These are phyloP conservation scores for Podarcis siculus DNA, from an alignment of 2,797 vertebrate species.

Conservation along the genomic window DNA sequence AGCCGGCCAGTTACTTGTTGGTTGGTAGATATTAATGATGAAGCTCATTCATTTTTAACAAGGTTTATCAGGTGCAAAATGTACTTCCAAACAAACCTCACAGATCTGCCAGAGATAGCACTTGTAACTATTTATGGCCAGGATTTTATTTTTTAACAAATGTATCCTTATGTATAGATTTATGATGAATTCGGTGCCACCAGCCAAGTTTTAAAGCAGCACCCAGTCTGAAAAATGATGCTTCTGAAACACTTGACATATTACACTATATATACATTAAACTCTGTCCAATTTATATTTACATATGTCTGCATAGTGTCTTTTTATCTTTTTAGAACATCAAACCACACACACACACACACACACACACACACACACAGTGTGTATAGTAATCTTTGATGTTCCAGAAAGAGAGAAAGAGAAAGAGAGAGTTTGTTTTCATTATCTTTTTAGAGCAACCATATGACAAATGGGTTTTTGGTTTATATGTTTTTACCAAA, in stretches of 20 bases:
- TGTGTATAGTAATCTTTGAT: too few relatives aligned
- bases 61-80: conserved; percentile 18
- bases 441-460: too few relatives aligned
- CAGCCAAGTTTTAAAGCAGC: rapidly evolving
- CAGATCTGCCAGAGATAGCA: neutral
- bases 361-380: too few relatives aligned
- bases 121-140: conserved; percentile 12
- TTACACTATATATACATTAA: neutral
- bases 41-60: neutral
- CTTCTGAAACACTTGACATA: neutral
- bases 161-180: neutral
- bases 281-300: neutral
- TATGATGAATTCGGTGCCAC: neutral
- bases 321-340: conserved; percentile 18
- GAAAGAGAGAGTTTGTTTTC: too few relatives aligned
- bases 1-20: conserved; percentile 38
- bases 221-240: conserved; percentile 10
- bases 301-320: neutral
- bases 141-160: neutral
- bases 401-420: too few relatives aligned
- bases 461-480: too few relatives aligned
- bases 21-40: conserved; percentile 18
- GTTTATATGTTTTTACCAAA: too few relatives aligned
- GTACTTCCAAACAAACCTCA: conserved; percentile 4
- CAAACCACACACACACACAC: neutral